Conservation (phyloP, 2,113 vertebrate species). For the Peromyscus leucopus region DNA sequence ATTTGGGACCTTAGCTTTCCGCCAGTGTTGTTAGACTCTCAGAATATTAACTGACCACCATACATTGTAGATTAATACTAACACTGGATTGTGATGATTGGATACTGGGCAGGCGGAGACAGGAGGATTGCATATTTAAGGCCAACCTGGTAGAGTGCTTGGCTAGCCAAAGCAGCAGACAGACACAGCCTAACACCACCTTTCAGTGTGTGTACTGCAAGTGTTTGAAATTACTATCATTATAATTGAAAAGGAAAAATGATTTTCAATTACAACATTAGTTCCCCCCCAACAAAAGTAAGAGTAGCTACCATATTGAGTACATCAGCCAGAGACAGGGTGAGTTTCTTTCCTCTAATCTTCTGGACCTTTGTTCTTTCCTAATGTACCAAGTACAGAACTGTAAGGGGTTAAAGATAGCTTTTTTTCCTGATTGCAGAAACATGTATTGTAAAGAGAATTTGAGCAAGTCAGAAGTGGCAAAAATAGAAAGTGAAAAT, state of each 20-base stretch:
- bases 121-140: background rate
- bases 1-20: background rate
- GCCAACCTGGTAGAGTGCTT: background rate
- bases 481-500: constrained; percentile 50
- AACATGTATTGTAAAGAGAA: constrained; percentile 44
- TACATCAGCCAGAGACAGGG: background rate
- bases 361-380: background rate
- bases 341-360: constrained; percentile 18
- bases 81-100: background rate
- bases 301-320: constrained; percentile 1
- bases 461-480: constrained; percentile 27
- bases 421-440: constrained; percentile 23
- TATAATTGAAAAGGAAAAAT: constrained; percentile 32
- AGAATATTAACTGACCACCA: background rate
- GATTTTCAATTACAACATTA: constrained; percentile 11
- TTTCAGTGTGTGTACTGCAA: background rate
- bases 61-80: background rate
- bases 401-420: background rate
- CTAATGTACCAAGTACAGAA: background rate
- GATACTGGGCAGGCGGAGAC: background rate
- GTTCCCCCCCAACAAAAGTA: background rate
- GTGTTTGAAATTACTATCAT: constrained; percentile 21
- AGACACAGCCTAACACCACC: background rate
- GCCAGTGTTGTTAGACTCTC: background rate
- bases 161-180: background rate